A percentile compares a stretch with the other conserved stretches of the same genome.
Conservation (phyloP, 2,797 vertebrate genomes). For the Hephaestus fuliginosus region DNA sequence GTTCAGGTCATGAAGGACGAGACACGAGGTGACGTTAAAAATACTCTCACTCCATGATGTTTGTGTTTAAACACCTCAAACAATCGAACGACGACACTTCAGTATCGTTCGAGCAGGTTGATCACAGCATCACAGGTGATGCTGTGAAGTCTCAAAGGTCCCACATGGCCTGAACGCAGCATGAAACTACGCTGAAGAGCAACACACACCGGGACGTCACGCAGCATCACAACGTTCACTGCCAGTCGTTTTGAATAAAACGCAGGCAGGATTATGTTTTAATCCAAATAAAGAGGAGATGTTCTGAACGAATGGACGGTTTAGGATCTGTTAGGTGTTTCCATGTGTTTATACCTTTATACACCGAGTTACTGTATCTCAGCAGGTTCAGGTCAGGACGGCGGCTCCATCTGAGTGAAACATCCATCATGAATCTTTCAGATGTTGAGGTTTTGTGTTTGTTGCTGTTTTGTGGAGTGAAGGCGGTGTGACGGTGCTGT, state of each 20-base stretch:
- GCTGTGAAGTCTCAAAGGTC: no score
- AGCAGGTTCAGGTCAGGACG: neutral
- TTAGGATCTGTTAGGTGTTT: neutral
- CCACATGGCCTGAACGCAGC: conserved; percentile 34
- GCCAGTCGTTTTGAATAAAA: no score
- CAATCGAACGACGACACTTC: neutral
- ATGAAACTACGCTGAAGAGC: conserved; percentile 28
- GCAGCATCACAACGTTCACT: neutral
- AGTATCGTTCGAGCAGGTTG: neutral
- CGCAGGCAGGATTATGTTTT: no score
- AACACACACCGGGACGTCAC: conserved; percentile 15
- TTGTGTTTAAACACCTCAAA: neutral
- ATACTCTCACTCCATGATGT: no score
- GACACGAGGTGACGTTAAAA: no score
- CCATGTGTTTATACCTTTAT: neutral
- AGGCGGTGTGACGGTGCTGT: no score
- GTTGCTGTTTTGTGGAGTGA: no score
- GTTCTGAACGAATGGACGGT: no score
- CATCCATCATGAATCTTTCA: neutral
- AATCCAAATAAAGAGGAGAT: no score
- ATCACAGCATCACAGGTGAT: neutral
- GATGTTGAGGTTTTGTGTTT: no score
- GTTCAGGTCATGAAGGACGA: conserved; percentile 2
- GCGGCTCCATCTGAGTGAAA: neutral
- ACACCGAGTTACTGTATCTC: neutral